These are phyloP conservation scores for Caenorhabditis panamensis DNA, from an alignment of 2,888 invertebrate genomes.

Conservation along the genomic window DNA sequence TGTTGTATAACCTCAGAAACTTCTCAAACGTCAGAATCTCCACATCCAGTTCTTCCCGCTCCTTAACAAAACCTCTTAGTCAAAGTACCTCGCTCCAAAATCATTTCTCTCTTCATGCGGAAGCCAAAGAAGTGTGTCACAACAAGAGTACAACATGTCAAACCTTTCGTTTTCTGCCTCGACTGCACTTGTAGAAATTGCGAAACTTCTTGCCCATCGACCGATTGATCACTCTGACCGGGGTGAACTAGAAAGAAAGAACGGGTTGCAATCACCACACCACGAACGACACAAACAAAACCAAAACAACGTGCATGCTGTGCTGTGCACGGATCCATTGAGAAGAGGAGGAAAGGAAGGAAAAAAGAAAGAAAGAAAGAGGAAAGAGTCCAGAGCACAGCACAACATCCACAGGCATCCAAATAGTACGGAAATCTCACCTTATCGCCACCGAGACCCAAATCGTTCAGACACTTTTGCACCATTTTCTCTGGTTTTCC, in stretches of 20 bases:
- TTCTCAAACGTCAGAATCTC: conserved; percentile 97
- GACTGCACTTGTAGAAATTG: conserved; percentile 75
- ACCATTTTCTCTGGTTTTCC: conserved; percentile 98
- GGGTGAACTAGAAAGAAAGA: conserved; percentile 70
- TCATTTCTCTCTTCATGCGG: conserved; percentile 14
- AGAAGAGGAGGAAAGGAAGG: neutral
- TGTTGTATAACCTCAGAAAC: conserved; percentile 97
- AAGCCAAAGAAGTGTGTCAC: neutral
- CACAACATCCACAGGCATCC: conserved; percentile 46
- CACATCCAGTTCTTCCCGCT: conserved; percentile 92
- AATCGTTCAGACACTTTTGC: conserved; percentile 94
- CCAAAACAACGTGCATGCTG: conserved; percentile 22
- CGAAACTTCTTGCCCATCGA: conserved; percentile 74
- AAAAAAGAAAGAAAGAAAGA: conserved; percentile 3
- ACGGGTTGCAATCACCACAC: conserved; percentile 1
- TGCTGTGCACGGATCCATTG: conserved; percentile 42
- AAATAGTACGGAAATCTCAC: conserved; percentile 62
- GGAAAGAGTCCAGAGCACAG: conserved; percentile 46
- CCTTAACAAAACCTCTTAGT: conserved; percentile 83
- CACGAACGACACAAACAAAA: conserved; percentile 2
- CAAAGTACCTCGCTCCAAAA: neutral
- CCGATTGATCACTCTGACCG: conserved; percentile 72
- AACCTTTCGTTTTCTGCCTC: conserved; percentile 67
- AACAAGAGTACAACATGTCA: conserved; percentile 29
- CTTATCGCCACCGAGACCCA: conserved; percentile 91